A percentile compares a stretch with the other conserved stretches of the same genome.
phyloP scores from a whole-genome alignment of 1,140 invertebrate genomes.

The Brachionus paranguensis region DNA sequence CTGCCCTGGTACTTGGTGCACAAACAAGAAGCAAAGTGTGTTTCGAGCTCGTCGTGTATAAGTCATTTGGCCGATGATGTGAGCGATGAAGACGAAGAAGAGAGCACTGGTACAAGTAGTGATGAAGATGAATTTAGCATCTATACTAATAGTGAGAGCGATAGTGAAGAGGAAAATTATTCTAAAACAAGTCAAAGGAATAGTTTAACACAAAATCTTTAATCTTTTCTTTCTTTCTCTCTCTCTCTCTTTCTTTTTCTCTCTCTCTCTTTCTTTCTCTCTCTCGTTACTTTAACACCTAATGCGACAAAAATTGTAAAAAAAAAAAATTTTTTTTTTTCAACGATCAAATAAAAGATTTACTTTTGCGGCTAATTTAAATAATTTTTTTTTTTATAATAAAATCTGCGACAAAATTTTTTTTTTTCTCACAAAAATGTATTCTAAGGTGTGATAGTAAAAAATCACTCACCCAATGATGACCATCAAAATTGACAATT shows the following conservation, averaged over 20 bases:
- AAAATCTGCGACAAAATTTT: background rate
- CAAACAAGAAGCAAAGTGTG: background rate
- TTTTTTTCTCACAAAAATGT: background rate
- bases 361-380: no score
- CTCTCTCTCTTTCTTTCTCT: no score
- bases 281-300: background rate
- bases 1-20: background rate
- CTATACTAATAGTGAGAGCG: background rate
- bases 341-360: no score
- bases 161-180: background rate
- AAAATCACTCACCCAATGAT: background rate
- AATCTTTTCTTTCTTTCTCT: background rate
- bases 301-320: background rate
- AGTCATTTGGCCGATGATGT: background rate
- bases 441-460: conserved; percentile 15
- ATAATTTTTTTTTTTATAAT: no score
- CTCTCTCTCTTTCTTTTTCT: no score
- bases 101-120: background rate
- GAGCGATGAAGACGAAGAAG: background rate
- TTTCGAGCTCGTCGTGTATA: background rate
- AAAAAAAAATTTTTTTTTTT: background rate
- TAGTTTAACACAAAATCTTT: background rate
- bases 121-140: background rate
- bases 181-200: background rate
- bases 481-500: background rate